Conservation (phyloP, 2,113 vertebrate species). For the Anhinga rufa region DNA sequence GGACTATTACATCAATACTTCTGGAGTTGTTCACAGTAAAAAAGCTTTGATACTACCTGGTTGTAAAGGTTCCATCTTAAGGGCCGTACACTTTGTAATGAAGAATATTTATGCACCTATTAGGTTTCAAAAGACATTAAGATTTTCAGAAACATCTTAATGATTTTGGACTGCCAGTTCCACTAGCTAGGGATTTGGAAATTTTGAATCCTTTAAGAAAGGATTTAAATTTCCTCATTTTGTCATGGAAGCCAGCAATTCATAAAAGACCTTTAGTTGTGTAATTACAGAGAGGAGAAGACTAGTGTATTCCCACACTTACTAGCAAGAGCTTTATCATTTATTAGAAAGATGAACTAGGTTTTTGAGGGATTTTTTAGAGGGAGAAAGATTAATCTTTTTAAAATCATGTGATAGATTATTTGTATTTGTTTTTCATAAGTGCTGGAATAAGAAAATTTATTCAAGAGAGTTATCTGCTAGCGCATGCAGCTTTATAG, state of each 20-base stretch:
- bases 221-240: background rate
- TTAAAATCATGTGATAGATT: background rate
- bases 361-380: background rate
- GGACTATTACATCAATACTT: background rate
- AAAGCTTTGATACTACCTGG: background rate
- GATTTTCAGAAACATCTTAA: background rate
- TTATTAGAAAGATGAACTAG: background rate
- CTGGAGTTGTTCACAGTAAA: background rate
- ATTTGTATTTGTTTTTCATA: background rate
- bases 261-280: background rate
- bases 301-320: background rate
- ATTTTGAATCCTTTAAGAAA: background rate
- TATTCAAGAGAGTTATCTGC: background rate
- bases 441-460: background rate
- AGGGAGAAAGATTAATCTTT: background rate
- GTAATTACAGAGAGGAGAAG: background rate
- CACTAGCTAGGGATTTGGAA: background rate
- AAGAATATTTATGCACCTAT: background rate
- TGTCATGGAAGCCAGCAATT: background rate
- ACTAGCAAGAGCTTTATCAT: background rate
- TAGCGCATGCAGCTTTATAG: background rate
- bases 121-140: background rate
- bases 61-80: background rate
- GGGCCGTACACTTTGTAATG: background rate
- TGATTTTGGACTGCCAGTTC: background rate